phyloP scores from a whole-genome alignment of 2,888 invertebrate species.

The Macrophya annulata region DNA sequence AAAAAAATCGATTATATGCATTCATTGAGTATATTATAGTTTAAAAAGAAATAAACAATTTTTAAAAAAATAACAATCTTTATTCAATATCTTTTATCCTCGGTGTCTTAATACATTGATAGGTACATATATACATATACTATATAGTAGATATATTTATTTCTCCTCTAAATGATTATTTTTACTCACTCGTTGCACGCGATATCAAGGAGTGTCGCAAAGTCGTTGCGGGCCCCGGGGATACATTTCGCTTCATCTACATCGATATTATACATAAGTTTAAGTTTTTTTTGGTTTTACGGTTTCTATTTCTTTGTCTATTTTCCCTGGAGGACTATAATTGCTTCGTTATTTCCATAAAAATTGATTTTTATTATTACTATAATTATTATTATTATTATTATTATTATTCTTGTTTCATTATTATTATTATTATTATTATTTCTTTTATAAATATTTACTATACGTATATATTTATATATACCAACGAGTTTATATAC shows the following conservation, averaged over 20 bases:
- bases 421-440: neutral
- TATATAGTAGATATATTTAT: neutral
- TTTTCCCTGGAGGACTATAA: too few relatives aligned
- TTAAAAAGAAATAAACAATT: too few relatives aligned
- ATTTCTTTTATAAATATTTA: neutral
- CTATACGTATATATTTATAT: too few relatives aligned
- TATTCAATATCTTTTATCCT: neutral
- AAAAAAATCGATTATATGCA: too few relatives aligned
- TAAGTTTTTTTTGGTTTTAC: neutral
- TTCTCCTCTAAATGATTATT: constrained; percentile 13
- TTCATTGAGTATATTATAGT: too few relatives aligned
- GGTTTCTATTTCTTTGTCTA: neutral
- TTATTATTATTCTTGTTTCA: too few relatives aligned
- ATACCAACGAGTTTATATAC: neutral
- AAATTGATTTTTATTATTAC: too few relatives aligned
- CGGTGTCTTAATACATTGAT: neutral
- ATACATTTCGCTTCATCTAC: neutral
- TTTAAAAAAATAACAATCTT: too few relatives aligned
- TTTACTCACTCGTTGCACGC: constrained; percentile 6
- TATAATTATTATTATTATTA: too few relatives aligned
- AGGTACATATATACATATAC: neutral
- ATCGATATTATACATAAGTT: neutral
- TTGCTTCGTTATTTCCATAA: too few relatives aligned
- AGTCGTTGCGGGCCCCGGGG: neutral
- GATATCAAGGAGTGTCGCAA: constrained; percentile 4